Evolutionary conservation across 53 echinoderm and acorn worm species (phyloP).

Genomic region (Crossaster papposus): DNA sequence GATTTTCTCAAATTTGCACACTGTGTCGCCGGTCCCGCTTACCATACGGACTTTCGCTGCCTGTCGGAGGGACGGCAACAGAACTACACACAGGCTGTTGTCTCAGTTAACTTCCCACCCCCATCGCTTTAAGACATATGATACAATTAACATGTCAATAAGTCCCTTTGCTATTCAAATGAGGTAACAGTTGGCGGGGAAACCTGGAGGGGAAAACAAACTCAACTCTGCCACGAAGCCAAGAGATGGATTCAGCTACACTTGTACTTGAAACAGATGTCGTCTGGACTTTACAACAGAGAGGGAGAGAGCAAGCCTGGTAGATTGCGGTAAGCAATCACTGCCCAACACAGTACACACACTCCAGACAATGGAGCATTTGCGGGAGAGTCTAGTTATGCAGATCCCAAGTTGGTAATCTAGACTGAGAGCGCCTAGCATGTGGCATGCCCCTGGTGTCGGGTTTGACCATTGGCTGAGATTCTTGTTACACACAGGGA

Average conservation of each 20-base stretch:
- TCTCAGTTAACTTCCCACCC: background rate
- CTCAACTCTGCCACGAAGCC: background rate
- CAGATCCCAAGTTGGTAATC: too few species aligned
- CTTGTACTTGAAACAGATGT: conserved; percentile 15
- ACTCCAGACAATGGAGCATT: conserved; percentile 11
- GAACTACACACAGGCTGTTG: background rate
- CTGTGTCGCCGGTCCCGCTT: conserved; percentile 9
- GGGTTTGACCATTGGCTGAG: conserved; percentile 32
- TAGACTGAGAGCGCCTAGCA: too few species aligned
- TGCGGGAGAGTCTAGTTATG: background rate
- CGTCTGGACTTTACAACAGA: background rate
- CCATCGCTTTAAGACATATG: conserved; percentile 34
- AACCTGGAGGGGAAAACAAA: background rate
- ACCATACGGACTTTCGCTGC: background rate
- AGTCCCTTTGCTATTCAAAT: conserved; percentile 63
- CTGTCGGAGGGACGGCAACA: background rate
- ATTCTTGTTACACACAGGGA: conserved; percentile 40
- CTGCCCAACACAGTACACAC: background rate
- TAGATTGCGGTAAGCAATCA: background rate
- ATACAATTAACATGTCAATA: conserved; percentile 60
- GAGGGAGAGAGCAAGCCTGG: background rate
- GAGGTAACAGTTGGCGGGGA: conserved; percentile 61
- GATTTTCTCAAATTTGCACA: conserved; percentile 63
- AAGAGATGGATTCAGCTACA: background rate
- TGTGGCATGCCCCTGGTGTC: conserved; percentile 1